Base-by-base conservation (phyloP, 2,797 vertebrate species). In the Catamblyrhynchus diadema region DNA sequence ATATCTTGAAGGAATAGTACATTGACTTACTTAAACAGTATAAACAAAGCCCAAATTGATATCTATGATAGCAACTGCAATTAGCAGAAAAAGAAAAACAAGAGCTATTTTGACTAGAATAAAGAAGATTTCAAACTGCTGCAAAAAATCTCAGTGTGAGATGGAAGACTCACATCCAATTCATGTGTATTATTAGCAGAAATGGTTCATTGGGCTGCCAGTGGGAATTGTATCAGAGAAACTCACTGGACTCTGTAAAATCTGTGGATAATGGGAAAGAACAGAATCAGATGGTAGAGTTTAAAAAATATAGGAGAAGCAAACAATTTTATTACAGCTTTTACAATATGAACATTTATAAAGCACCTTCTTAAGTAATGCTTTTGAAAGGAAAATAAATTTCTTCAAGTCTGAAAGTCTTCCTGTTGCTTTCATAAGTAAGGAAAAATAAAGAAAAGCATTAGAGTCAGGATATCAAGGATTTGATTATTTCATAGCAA, bases 161-260 rank as follows among this genome's bases (percentile, higher is more conserved):
- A 96, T 0, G 98, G 98, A 80, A 99, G 97, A 59, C 96, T 96
- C 12, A 93, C 72, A 77, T 99, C 98, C 73, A 98, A 59, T 92
- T 99, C 98, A 5, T 99, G 98, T 88, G 97, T 98, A 51, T 98
- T 98, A 97, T 98, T 98, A 86, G 98, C 96, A 91, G 99, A 72
- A 99, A 57, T 98, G 98, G 96, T 98, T 99, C 92, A 99, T 98
- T 90, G 99, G 97, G 41, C 98, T 98, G 80, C 98, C 98, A 2
- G 97, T 97, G 47, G 98, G 98, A 8, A 98, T 98, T 12, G 96
- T 98, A 95, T 98, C 98, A 66, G 98, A 99, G 97, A 99, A 98
- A 93, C 97, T 98, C 98, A 98, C 98, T 25, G 98, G 98, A 81
- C 97, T 98, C 71, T 83, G 64, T 28, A 98, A 93, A 64, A 99